Base-by-base conservation (phyloP, 2,888 invertebrate genomes). In the Nephrocerus scutellatus region DNA sequence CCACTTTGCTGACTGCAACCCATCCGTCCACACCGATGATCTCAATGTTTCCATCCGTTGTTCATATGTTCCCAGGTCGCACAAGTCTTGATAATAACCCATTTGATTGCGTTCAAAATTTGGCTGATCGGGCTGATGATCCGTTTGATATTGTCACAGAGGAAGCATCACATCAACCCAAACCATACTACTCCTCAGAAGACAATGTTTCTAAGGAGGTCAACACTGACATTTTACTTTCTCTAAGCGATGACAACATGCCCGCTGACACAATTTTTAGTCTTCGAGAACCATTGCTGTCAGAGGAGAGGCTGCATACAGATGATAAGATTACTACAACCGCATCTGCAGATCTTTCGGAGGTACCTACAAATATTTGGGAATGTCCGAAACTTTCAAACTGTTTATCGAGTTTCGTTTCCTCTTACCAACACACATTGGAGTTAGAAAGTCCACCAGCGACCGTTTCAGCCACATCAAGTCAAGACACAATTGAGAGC, bases 1-100 rank as follows among this genome's bases (percentile, higher is more conserved):
- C 19, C 13, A 38, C 37, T 8, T 28, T 38, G 14, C 37, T 31
- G 3, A 10, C 30, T 28, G 19, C 16, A 10, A 6, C 22, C n/a
- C 36, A 36, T 18, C 42, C 41, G 35, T 31, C 40, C 32, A 34
- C 35, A 7, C 41, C 36, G 19, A 41, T 50, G 12, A 31, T 47
- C 15, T 39, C 41, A 16, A 22, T 32, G 8, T 12, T 21, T 6
- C 14, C 20, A 18, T 20, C 4, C 6, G n/a, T n/a, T n/a, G n/a
- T n/a, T n/a, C n/a, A n/a, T n/a, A n/a, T n/a, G n/a, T n/a, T n/a
- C n/a, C 38, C 22, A 21, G 43, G 44, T 8, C 42, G 45, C 21
- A 49, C 51, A 9, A 55, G 52, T 33, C 30, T 56, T 2, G 59
- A 51, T 16, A 56, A 56, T 29, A 57, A 59, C 44, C 57, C 57